Evolutionary conservation across 2,888 invertebrate species (phyloP).

Genomic region (Tupiocoris notatus): DNA sequence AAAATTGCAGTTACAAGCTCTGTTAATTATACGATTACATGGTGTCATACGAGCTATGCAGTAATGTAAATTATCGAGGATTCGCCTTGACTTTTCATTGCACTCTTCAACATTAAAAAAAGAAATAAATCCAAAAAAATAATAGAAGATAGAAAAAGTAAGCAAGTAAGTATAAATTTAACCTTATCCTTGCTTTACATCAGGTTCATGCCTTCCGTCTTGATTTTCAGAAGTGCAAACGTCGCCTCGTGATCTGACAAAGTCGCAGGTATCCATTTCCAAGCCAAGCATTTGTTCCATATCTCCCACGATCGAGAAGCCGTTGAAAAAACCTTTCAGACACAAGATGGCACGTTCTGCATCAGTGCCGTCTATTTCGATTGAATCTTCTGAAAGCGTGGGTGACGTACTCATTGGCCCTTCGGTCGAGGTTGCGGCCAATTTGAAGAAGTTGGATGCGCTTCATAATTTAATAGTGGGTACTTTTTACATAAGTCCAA

Average conservation of each 20-base stretch:
- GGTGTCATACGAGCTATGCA: too few species aligned
- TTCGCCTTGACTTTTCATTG: too few species aligned
- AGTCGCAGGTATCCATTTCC: not conserved
- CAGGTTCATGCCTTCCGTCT: too few species aligned
- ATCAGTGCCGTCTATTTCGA: slow-evolving; percentile 6
- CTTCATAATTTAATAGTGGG: not conserved
- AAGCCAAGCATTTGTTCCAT: not conserved
- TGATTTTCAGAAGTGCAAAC: not conserved
- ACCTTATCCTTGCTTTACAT: too few species aligned
- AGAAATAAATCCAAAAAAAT: too few species aligned
- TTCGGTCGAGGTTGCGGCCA: not conserved
- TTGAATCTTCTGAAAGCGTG: not conserved
- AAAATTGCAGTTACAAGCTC: too few species aligned
- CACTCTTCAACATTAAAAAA: too few species aligned
- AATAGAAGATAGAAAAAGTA: too few species aligned
- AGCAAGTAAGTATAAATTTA: too few species aligned
- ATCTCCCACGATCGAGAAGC: not conserved
- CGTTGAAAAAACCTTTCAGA: not conserved
- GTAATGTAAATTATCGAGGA: too few species aligned
- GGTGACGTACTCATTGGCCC: not conserved
- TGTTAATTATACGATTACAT: too few species aligned
- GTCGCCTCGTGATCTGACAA: not conserved
- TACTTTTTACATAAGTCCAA: too few species aligned
- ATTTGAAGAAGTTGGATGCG: not conserved
- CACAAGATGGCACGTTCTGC: slow-evolving; percentile 4